A percentile compares a stretch with the other conserved stretches of the same genome.
Conservation (phyloP, 2,888 invertebrate species). For the Euplexia lucipara region DNA sequence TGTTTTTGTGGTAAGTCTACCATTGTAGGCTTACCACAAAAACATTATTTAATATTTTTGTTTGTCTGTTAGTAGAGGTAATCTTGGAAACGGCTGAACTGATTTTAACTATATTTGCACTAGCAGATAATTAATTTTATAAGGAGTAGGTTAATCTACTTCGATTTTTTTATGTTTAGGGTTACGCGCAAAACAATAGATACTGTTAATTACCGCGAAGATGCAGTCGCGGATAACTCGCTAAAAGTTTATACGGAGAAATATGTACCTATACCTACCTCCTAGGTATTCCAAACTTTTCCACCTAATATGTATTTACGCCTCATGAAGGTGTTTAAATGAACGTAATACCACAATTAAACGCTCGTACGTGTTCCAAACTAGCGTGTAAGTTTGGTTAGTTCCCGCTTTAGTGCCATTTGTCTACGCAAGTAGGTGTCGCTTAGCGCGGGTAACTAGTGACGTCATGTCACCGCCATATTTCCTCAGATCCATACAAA, state of each 20-base stretch:
- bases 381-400: constrained; percentile 48
- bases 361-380: constrained; percentile 46
- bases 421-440: constrained; percentile 51
- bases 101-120: too few relatives aligned
- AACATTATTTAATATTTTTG: too few relatives aligned
- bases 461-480: constrained; percentile 52
- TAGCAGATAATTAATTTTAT: too few relatives aligned
- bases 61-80: too few relatives aligned
- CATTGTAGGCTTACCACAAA: too few relatives aligned
- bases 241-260: constrained; percentile 7
- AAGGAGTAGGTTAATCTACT: too few relatives aligned
- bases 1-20: too few relatives aligned
- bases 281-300: constrained; percentile 6
- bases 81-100: too few relatives aligned
- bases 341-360: constrained; percentile 50
- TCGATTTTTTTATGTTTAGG: too few relatives aligned
- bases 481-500: constrained; percentile 59
- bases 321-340: constrained; percentile 32
- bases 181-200: too few relatives aligned
- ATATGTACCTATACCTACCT: neutral
- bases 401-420: constrained; percentile 45
- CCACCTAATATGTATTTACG: neutral
- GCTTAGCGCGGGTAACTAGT: constrained; percentile 45
- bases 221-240: too few relatives aligned
- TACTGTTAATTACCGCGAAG: too few relatives aligned